Conservation (phyloP, 2,113 vertebrate genomes). For the Pungitius pungitius region DNA sequence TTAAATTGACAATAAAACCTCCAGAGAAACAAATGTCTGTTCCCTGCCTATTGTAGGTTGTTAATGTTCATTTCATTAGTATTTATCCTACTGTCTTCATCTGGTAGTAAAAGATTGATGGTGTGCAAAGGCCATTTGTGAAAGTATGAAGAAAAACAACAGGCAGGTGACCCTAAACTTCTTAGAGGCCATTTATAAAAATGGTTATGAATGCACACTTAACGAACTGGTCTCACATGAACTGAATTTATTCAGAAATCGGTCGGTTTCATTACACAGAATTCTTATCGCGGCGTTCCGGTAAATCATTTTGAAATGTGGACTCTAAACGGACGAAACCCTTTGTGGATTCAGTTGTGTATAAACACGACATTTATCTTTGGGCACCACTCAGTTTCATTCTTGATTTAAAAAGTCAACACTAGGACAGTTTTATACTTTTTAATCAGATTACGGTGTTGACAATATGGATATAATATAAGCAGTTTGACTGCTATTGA, state of each 20-base stretch:
- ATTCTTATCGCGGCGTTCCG: conserved; percentile 23
- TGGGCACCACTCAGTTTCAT: too few species aligned
- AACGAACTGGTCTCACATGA: too few species aligned
- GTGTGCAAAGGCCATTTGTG: too few species aligned
- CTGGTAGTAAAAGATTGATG: background rate
- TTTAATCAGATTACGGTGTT: too few species aligned
- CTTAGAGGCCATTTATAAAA: too few species aligned
- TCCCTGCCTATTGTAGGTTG: background rate
- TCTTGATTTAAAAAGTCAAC: too few species aligned
- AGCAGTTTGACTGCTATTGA: background rate
- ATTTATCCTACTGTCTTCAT: background rate
- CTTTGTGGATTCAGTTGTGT: background rate
- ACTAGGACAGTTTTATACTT: too few species aligned
- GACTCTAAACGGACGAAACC: conserved; percentile 26
- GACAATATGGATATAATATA: background rate
- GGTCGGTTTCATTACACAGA: conserved; percentile 28
- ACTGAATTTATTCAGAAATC: too few species aligned
- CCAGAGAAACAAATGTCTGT: conserved; percentile 30
- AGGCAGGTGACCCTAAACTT: too few species aligned
- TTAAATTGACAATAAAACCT: conserved; percentile 74
- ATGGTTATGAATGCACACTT: background rate
- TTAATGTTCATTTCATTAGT: background rate
- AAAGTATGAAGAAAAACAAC: too few species aligned
- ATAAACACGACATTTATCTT: too few species aligned
- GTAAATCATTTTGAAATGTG: conserved; percentile 53